Base-by-base conservation (phyloP, 2,113 vertebrate species). In the Gasterosteus nipponicus region DNA sequence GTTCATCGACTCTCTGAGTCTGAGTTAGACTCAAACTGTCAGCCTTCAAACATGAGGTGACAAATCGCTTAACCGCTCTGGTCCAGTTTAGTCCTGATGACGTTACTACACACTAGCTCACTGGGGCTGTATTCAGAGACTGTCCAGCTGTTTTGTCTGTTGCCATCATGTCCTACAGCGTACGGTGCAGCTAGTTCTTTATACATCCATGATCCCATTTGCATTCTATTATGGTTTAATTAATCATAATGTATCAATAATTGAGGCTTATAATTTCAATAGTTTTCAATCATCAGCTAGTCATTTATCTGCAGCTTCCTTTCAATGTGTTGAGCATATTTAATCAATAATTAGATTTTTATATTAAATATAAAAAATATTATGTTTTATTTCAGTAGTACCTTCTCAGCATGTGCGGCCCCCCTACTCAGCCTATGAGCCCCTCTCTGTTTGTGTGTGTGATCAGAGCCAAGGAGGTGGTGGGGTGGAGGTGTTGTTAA, bases 401-500 rank as follows among this genome's bases (percentile, higher is more conserved):
- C 38, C 11, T 54, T 69, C 53, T 77, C 59, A 39, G 11, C 63
- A 26, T 49, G 60, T 53, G 29, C 31, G 33, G 19, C 18, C 3
- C n/a, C 49, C 56, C 29, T 31, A 68, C 59, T 33, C 49, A 68
- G 14, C 47, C 57, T 10, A 3, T 64, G 14, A 72, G 68, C 33
- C 63, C 49, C 16, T 18, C 60, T 82, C 57, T 2, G 69, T 73
- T 68, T 76, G 22, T 67, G 73, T 75, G 69, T 83, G 73, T 59
- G 75, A 83, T 75, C 78, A 66, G 58, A 47, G 56, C 26, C 19
- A 64, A 74, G 64, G 54, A 53, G 46, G 51, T 31, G 60, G 44
- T 61, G 59, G 53, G 41, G 78, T 51, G 60, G 69, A 11, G 78
- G 58, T 75, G 82, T 61, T 76, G 85, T 67, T 86, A 86, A 89